These are phyloP conservation scores for Theretra japonica DNA, from an alignment of 2,888 invertebrate genomes.

Conservation along the genomic window DNA sequence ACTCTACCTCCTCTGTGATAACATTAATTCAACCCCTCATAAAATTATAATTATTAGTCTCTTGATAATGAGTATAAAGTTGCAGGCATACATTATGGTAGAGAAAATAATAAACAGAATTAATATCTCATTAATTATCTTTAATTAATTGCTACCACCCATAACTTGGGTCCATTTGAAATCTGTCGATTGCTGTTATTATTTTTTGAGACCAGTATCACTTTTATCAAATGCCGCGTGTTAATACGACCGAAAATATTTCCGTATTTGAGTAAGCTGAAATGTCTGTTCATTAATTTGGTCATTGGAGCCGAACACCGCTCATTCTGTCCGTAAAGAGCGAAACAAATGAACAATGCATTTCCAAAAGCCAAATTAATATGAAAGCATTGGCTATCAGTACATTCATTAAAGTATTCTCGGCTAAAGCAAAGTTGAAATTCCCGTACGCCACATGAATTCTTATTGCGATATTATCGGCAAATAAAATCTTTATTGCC, in stretches of 20 bases:
- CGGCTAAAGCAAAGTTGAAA: background rate
- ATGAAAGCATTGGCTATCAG: background rate
- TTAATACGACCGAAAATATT: background rate
- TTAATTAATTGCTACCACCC: too few species aligned
- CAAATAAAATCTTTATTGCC: background rate
- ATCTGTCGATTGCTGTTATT: too few species aligned
- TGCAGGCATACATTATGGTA: too few species aligned
- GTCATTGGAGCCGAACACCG: background rate
- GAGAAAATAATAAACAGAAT: too few species aligned
- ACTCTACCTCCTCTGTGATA: too few species aligned
- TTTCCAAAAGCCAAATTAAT: constrained; percentile 13
- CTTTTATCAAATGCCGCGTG: too few species aligned
- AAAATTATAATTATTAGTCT: too few species aligned
- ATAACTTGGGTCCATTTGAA: too few species aligned
- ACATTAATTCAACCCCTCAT: too few species aligned
- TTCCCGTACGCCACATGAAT: background rate
- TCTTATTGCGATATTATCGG: background rate
- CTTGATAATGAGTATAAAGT: too few species aligned
- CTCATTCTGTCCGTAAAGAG: background rate
- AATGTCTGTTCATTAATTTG: background rate
- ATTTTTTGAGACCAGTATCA: too few species aligned
- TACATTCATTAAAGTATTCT: background rate
- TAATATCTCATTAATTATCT: too few species aligned
- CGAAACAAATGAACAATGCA: constrained; percentile 12
- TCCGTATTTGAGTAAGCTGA: background rate